Evolutionary conservation across 2,113 vertebrate species (phyloP), one percentile per base, ranked within the genome.

Genomic region (Zapus hudsonius): DNA sequence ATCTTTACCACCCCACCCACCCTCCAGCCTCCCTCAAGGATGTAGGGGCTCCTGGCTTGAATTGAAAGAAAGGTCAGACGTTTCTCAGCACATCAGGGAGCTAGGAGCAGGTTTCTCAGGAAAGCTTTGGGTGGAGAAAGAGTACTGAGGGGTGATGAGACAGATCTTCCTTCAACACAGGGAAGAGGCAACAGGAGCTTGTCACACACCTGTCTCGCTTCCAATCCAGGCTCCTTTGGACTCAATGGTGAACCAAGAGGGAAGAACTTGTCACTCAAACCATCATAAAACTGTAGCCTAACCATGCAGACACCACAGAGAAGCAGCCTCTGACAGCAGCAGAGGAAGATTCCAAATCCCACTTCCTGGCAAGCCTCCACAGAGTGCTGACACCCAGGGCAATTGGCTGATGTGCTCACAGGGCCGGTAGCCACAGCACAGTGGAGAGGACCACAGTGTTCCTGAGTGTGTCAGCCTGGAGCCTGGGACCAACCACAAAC

Each of bases 201-300:
- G n/a, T 64, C 33, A 27, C 0, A 17, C 15, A 4, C 59, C 19
- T 36, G 23, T 67, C 29, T 1, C 20, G 16, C 52, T 80, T 55
- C 64, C 20, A 11, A 20, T 31, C 70, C 8, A 33, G 1, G 8
- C 3, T 23, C 31, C 74, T 88, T 44, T 22, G 33, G 20, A 33
- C 36, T 80, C 31, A 12, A 42, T 15, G 57, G 4, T 33, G 25
- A 57, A 25, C 57, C 20, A 57, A 40, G 42, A 7, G 22, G 2
- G 40, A 27, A 75, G 20, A 69, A 31, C 7, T 6, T 44, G 27
- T 74, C 23, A 38, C n/a, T 4, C 3, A 33, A 81, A 75, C 36
- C 40, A 36, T 4, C 16, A 5, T 57, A 19, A 9, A 72, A 52
- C 2, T 11, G 3, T 0, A 20, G 17, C 7, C 19, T 3, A 19